phyloP scores from a whole-genome alignment of 2,888 invertebrate species.

The Lasioglossum malachurum region DNA sequence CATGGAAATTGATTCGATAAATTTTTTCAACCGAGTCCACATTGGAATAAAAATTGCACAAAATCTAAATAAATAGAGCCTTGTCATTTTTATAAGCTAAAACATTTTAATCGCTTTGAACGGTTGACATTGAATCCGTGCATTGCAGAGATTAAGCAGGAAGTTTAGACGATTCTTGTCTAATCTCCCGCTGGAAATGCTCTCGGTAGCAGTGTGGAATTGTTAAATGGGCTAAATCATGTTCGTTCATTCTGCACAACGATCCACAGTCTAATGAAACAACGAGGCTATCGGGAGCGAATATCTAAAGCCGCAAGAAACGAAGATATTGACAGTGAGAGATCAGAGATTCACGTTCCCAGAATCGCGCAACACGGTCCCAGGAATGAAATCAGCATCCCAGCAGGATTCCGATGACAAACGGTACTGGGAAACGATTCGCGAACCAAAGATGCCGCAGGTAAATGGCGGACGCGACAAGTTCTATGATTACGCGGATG shows the following conservation, averaged over 20 bases:
- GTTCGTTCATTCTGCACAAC: background rate
- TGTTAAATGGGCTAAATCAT: background rate
- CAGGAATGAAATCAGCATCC: conserved; percentile 5
- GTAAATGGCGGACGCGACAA: conserved; percentile 32
- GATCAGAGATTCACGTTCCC: background rate
- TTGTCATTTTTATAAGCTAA: too few relatives aligned
- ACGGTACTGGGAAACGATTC: conserved; percentile 34
- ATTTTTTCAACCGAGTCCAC: too few relatives aligned
- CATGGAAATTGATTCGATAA: too few relatives aligned
- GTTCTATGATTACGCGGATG: conserved; percentile 23
- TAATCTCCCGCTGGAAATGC: background rate
- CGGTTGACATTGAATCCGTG: too few relatives aligned
- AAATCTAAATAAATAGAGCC: too few relatives aligned
- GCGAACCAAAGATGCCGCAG: background rate
- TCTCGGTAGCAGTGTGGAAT: background rate
- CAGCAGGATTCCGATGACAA: background rate
- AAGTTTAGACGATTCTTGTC: too few relatives aligned
- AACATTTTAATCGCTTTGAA: too few relatives aligned
- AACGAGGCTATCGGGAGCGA: background rate
- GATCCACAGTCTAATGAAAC: background rate
- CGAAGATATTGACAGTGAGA: background rate
- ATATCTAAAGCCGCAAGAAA: background rate
- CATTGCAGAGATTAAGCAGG: too few relatives aligned
- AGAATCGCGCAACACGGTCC: background rate
- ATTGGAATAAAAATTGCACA: too few relatives aligned